phyloP scores from a whole-genome alignment of 2,888 invertebrate species.

The Sphecodes monilicornis region DNA sequence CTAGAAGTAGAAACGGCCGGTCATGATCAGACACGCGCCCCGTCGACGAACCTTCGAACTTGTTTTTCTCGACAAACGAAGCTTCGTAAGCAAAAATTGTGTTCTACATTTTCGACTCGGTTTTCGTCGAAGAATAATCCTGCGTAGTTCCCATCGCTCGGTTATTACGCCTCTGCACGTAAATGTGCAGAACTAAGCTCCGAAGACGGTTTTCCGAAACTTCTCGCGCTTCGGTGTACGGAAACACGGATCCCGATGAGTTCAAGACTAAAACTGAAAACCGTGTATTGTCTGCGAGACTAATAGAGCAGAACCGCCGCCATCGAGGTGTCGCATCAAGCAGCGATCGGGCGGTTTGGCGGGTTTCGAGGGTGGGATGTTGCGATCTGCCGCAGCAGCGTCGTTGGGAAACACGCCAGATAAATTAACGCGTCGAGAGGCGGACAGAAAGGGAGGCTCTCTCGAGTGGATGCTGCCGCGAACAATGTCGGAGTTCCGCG shows the following conservation, averaged over 20 bases:
- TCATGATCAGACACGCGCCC: not conserved
- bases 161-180: not conserved
- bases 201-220: not conserved
- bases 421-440: conserved; percentile 8
- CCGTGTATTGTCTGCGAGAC: not conserved
- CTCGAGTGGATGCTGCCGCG: not conserved
- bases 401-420: not conserved
- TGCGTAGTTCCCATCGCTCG: not conserved
- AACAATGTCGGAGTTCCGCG: not conserved
- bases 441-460: not conserved
- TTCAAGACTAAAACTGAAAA: not conserved
- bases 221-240: not conserved
- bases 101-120: not conserved
- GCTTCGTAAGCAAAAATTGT: not conserved
- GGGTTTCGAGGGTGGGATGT: not conserved
- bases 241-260: not conserved
- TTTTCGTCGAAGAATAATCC: not conserved
- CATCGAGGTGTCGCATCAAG: not conserved
- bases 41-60: not conserved
- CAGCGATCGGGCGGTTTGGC: not conserved
- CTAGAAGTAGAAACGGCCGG: not conserved
- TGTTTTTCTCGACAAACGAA: not conserved
- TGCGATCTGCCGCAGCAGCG: not conserved
- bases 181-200: not conserved
- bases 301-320: not conserved